Evolutionary conservation across 2,888 invertebrate species (phyloP), one percentile per base, ranked within the genome.

Genomic region (Nomada fucata): DNA sequence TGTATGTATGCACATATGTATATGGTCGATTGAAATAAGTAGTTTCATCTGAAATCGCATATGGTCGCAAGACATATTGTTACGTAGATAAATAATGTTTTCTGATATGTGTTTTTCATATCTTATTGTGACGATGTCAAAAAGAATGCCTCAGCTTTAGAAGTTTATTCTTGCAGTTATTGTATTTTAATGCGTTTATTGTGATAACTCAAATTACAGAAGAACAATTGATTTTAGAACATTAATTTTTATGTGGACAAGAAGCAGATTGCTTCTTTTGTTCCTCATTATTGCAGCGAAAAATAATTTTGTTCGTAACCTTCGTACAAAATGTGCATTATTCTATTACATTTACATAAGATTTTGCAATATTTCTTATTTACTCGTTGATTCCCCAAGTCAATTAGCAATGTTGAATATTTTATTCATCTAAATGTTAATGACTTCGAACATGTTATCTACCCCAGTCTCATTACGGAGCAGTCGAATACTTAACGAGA

Each of bases 51-150:
- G 23, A 47, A 59, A 47, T 47, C n/a, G n/a, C n/a, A 13, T 64
- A 64, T n/a, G 11, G 5, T 44, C n/a, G 13, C 20, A 44, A 64
- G n/a, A 72, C 55, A 52, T 50, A 23, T 71, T 71, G 7, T 18
- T 15, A 50, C n/a, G 11, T 7, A 57, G 13, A 52, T 50, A 60
- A 60, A 36, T 50, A 18, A 20, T 60, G 20, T 29, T 47, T 50
- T 3, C 36, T 0, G 29, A 36, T 15, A 13, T 65, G 7, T 23
- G 23, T 18, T 9, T 15, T 50, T 29, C 20, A 20, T 42, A 7
- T 20, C 5, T 36, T 36, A 36, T 36, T 36, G 36, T 36, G 36
- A 36, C 36, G 5, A 36, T 36, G 36, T 36, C 5, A 36, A 36
- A 36, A 36, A 36, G 36, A 36, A 36, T 36, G 36, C 36, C 7